phyloP scores from a whole-genome alignment of 2,888 invertebrate species.

The Abscondita cerata region DNA sequence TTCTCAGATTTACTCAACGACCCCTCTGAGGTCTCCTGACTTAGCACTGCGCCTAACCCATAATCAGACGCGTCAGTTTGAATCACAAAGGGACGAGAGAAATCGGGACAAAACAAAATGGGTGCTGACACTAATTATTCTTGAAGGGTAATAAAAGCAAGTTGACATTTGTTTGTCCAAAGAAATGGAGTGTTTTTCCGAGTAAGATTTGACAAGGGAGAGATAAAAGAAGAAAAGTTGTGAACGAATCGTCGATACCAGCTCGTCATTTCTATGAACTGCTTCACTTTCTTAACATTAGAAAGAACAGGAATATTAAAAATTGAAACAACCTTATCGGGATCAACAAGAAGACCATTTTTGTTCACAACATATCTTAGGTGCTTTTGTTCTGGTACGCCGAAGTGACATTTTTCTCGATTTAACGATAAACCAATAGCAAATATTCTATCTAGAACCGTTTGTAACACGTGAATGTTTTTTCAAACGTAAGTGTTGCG shows the following conservation, averaged over 20 bases:
- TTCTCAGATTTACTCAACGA: too few species aligned
- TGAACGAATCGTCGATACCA: neutral
- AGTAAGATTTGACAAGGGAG: too few species aligned
- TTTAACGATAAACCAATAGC: neutral
- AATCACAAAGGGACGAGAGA: neutral
- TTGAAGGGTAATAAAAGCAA: neutral
- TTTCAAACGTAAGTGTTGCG: too few species aligned
- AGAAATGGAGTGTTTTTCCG: neutral
- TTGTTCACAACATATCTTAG: neutral
- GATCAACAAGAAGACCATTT: neutral
- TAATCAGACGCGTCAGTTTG: too few species aligned
- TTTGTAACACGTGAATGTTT: too few species aligned
- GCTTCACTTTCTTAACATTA: neutral
- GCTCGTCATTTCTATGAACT: neutral
- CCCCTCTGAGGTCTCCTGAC: too few species aligned
- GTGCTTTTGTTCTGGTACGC: neutral
- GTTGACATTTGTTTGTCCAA: neutral
- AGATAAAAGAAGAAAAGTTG: neutral
- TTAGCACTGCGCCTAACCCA: too few species aligned
- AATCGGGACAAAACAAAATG: neutral
- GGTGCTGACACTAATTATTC: neutral
- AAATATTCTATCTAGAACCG: too few species aligned
- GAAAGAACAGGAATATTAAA: neutral
- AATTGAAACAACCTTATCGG: neutral
- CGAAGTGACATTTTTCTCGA: neutral